Evolutionary conservation across 1,140 invertebrate genomes (phyloP), one percentile per base, ranked within the genome.

Genomic region (Portunus trituberculatus): DNA sequence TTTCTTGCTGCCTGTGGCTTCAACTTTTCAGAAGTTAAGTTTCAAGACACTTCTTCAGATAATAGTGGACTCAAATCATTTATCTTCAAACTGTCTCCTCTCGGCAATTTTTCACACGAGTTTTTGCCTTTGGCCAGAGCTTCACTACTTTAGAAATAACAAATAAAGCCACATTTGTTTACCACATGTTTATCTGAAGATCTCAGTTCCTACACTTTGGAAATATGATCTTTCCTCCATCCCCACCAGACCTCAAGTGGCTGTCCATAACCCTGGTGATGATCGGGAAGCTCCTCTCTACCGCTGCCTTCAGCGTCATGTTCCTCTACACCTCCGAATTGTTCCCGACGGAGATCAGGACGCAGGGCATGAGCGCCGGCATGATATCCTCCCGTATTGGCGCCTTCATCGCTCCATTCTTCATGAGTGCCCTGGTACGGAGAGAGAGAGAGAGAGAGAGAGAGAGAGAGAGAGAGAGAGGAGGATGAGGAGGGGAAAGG

Each of bases 271-370:
- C 84, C 1, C 31, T 93, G 39, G 92, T 87, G 12, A 86, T 48
- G 82, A 20, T 93, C 32, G 92, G 92, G 8, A 93, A 93, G 82
- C 25, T 93, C 82, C 4, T 12, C 39, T 52, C 25, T 12, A 52
- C 32, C 3, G 4, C 16, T 4, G 92, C 92, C 4, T 93, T 93
- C 83, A 46, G 52, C 28, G 29, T 48, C 39, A 28, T 93, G 39
- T 93, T 86, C 96, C 97, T 99, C 67, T 98, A 98, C 96, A 98
- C 98, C 3, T 98, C 98, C 4, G 98, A 99, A 97, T 98, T 98
- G 96, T 98, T 98, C 96, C 98, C 98, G 0, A 99, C 98, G 0
- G 98, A 98, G 8, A 98, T 99, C 76, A 97, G 98, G 93, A 98
- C 98, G 96, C 98, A 98, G 0, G 98, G 98, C 0, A 97, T 99